Conservation (phyloP, 2,113 vertebrate species). For the Okapia johnstoni region DNA sequence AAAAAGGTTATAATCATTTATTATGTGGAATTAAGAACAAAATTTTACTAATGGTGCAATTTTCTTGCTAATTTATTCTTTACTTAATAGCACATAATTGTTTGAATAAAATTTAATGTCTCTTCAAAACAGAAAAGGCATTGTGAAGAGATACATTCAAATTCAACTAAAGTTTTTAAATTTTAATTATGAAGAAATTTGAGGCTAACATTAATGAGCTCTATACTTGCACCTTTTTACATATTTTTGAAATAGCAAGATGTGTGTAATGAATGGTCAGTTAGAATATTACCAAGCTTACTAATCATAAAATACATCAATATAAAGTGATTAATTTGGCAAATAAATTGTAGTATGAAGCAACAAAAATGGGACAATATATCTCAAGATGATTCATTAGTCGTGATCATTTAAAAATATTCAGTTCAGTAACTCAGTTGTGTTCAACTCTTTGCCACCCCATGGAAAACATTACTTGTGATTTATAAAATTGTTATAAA, state of each 20-base stretch:
- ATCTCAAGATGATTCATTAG: not conserved
- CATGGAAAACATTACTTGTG: not conserved
- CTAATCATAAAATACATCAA: not conserved
- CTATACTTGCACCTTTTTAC: not conserved
- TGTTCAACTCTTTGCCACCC: not conserved
- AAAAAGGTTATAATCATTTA: conserved; percentile 76
- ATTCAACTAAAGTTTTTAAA: not conserved
- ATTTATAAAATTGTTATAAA: not conserved
- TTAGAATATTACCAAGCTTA: not conserved
- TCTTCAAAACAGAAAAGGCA: conserved; percentile 60
- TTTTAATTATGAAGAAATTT: not conserved
- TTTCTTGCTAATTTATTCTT: conserved; percentile 78
- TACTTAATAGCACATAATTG: conserved; percentile 78
- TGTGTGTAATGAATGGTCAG: not conserved
- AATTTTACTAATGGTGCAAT: conserved; percentile 80
- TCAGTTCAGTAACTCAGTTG: rapidly evolving
- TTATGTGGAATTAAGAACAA: conserved; percentile 75
- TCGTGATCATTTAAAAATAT: not conserved
- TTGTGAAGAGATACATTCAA: conserved; percentile 62
- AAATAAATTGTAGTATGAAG: not conserved
- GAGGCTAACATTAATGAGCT: not conserved
- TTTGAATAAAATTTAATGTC: conserved; percentile 74
- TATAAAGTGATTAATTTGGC: not conserved
- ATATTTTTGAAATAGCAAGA: not conserved
- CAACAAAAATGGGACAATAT: not conserved